Evolutionary conservation across 1,140 invertebrate species (phyloP), one percentile per base, ranked within the genome.

Genomic region (Magallana gigas): DNA sequence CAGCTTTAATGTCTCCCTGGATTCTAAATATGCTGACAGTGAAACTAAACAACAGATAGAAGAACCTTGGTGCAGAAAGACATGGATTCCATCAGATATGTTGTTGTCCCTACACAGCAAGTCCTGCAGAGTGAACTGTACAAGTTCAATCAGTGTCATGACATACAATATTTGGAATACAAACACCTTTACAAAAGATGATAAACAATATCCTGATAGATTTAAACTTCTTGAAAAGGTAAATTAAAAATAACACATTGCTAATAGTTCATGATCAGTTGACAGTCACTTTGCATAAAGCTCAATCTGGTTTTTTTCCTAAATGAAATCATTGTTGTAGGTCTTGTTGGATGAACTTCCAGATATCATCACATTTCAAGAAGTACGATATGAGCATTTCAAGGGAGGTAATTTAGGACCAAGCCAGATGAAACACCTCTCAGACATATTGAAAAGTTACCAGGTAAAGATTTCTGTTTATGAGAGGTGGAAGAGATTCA

Each of bases 311-410:
- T 48, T 48, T 48, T 48, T 48, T 48, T 48, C 36, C 36, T 48
- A 48, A 48, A 48, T 5, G 3, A 48, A 48, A 48, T 29, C 18
- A 9, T 76, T 18, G 58, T 88, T 85, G 58, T 62, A 92, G 91
- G 48, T 89, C 18, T 23, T 89, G 23, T n/a, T 29, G 12, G 80
- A 86, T 36, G 16, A 18, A 57, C 60, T 81, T 48, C 86, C 91
- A 80, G 91, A 92, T 85, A 88, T 92, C 11, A 81, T 92, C 57
- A 86, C 83, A 11, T 86, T 92, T 11, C 91, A 92, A 76, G 91
- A 92, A 84, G 90, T 92, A 12, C 80, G 91, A n/a, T 91, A 90
- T 86, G 88, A 91, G 64, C 76, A 87, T 18, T 57, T 8, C 9
- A 90, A 88, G 60, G 91, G 91, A 11, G 90, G 88, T 64, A 64